phyloP scores from a whole-genome alignment of 2,888 invertebrate species.

The Emmelina monodactyla region DNA sequence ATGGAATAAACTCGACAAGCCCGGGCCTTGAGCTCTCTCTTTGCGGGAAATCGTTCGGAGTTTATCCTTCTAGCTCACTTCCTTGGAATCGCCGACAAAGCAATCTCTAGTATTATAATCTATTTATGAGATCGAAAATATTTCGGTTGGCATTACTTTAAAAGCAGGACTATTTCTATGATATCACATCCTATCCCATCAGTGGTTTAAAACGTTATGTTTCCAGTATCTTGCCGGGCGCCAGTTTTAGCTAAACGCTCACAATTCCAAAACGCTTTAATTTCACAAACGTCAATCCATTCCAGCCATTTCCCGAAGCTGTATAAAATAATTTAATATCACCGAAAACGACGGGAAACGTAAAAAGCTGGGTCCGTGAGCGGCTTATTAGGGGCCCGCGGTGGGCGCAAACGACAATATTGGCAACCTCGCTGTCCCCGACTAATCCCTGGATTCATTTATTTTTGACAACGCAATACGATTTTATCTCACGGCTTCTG shows the following conservation, averaged over 20 bases:
- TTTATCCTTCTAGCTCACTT: conserved; percentile 49
- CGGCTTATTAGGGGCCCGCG: conserved; percentile 50
- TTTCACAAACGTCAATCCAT: no score
- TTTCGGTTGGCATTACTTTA: no score
- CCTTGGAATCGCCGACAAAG: conserved; percentile 32
- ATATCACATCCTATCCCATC: no score
- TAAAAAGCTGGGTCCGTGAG: conserved; percentile 17
- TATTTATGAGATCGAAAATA: conserved; percentile 33
- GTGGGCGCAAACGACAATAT: conserved; percentile 55
- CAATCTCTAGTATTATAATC: conserved; percentile 50
- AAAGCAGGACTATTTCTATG: no score
- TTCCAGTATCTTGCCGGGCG: no score
- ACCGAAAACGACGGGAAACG: conserved; percentile 6
- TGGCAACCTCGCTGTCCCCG: conserved; percentile 53
- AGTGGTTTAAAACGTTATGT: no score
- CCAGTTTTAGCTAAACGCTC: no score
- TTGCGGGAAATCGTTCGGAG: conserved; percentile 54
- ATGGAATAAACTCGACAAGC: conserved; percentile 53
- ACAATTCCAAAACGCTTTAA: no score
- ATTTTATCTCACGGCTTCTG: conserved; percentile 66
- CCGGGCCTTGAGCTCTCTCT: conserved; percentile 53
- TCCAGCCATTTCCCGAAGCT: no score
- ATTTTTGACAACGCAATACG: conserved; percentile 68
- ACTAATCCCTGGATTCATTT: conserved; percentile 66
- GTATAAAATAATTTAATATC: no score